Conservation (phyloP, 1,140 invertebrate genomes). For the Drosophila subpulchrella region DNA sequence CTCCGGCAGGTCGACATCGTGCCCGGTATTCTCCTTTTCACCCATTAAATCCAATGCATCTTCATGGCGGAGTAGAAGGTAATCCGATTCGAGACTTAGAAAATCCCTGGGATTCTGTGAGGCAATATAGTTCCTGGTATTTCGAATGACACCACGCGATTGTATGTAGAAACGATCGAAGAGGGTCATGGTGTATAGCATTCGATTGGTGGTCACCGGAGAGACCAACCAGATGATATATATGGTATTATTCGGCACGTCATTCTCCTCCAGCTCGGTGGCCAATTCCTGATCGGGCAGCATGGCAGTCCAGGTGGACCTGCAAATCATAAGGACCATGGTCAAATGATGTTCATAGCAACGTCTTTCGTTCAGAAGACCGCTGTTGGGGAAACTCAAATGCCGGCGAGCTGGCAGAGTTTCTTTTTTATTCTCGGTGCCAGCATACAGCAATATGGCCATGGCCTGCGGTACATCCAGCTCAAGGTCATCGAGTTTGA, state of each 20-base stretch:
- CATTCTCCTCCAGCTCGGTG: constrained; percentile 7
- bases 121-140: constrained; percentile 15
- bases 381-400: constrained; percentile 25
- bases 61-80: constrained; percentile 36
- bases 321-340: constrained; percentile 42
- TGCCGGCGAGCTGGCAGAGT: constrained; percentile 16
- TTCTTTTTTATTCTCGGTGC: not conserved
- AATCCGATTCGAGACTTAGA: constrained; percentile 21
- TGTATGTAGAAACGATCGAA: constrained; percentile 34
- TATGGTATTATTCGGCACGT: constrained; percentile 3
- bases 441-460: constrained; percentile 42
- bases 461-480: constrained; percentile 11
- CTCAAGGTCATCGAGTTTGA: constrained; percentile 19
- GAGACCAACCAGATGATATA: constrained; percentile 55
- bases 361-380: not conserved
- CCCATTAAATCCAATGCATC: constrained; percentile 3
- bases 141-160: constrained; percentile 42
- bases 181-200: constrained; percentile 48
- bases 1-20: not conserved
- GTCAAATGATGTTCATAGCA: constrained; percentile 23
- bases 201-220: constrained; percentile 6
- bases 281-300: constrained; percentile 37
- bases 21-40: not conserved
- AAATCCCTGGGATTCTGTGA: constrained; percentile 48
- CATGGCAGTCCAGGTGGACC: constrained; percentile 38